Evolutionary conservation across 2,888 invertebrate genomes (phyloP), one percentile per base, ranked within the genome.

Genomic region (Synergus japonicus): DNA sequence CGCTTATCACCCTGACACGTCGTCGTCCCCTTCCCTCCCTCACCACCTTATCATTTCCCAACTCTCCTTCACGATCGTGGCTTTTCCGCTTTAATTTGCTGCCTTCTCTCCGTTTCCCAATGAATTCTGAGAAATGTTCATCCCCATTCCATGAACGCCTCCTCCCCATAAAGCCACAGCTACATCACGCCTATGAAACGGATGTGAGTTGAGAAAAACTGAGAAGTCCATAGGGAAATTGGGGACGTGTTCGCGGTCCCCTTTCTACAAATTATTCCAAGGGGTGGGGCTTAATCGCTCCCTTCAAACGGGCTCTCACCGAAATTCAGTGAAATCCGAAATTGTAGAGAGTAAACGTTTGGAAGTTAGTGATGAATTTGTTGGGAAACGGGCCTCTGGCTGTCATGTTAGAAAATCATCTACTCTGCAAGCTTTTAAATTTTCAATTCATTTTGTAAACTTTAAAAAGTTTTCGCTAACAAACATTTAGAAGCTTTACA

Each of bases 41-140:
- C 41, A 18, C 12, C 15, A 13, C 13, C 15, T 9, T 43, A 41
- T n/a, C 43, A n/a, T 43, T 43, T n/a, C 18, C 43, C n/a, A 41
- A n/a, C 29, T 29, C 60, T 12, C 9, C 18, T 13, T 18, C 64
- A 76, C 46, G 43, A 44, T 41, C 49, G 65, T 54, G 66, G 43
- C 66, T 76, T 80, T 44, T 43, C 43, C 37, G 66, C 66, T 66
- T 66, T 66, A 66, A 66, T 66, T 66, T 66, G 37, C 66, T 66
- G 41, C 66, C n/a, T 67, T 65, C 60, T 46, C 44, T 60, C 60
- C 67, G 67, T 76, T 60, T 13, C 49, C 37, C 67, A 22, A 79
- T 78, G 78, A 82, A 73, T 81, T 81, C 81, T 66, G 64, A 77
- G 79, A 82, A 83, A 82, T 78, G 67, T 67, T 44, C 77, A 15